phyloP scores from a whole-genome alignment of 2,113 vertebrate genomes.

The Corvus moneduloides region DNA sequence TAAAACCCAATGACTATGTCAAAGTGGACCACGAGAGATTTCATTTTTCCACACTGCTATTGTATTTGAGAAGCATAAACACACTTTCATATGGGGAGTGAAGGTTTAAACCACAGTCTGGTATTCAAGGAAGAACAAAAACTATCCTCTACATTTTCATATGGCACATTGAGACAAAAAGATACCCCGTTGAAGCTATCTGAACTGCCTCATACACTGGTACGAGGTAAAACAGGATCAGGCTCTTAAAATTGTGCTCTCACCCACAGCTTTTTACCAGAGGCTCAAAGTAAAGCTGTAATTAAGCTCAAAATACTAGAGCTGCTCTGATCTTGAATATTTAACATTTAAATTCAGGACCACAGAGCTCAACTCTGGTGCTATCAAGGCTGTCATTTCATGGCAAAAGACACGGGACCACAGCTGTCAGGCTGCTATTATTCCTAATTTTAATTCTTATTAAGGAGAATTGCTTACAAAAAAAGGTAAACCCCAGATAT shows the following conservation, averaged over 20 bases:
- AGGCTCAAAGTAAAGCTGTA: not conserved
- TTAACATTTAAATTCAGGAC: not conserved
- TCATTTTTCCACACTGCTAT: not conserved
- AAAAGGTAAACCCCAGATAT: not conserved
- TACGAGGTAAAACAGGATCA: not conserved
- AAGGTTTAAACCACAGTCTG: not conserved
- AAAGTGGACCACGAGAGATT: not conserved
- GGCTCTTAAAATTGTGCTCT: not conserved
- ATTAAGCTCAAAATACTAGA: not conserved
- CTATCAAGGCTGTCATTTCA: not conserved
- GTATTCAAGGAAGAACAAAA: not conserved
- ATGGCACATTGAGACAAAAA: not conserved
- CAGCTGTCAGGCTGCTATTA: not conserved
- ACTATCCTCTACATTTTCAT: not conserved
- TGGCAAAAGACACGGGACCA: not conserved
- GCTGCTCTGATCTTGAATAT: not conserved
- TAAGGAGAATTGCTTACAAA: not conserved
- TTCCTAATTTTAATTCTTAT: not conserved
- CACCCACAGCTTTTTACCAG: not conserved
- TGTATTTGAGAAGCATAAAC: not conserved
- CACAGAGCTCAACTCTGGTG: not conserved
- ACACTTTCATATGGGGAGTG: not conserved
- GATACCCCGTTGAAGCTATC: not conserved
- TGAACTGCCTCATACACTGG: not conserved
- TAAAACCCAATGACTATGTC: not conserved